phyloP scores from a whole-genome alignment of 2,888 invertebrate species.

The Carterocephalus palaemon region DNA sequence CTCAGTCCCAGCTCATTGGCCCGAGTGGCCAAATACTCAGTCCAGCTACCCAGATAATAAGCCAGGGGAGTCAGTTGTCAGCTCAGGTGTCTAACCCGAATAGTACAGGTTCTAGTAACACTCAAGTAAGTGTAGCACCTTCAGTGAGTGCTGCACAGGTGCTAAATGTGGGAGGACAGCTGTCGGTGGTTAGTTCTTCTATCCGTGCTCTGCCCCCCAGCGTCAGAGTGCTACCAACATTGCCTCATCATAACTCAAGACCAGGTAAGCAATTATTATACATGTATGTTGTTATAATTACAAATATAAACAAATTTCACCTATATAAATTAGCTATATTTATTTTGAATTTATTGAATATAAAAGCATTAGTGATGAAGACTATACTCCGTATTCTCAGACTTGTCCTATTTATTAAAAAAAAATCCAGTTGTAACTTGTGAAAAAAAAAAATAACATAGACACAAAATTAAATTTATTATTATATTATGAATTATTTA shows the following conservation, averaged over 20 bases:
- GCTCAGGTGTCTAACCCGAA: slow-evolving; percentile 55
- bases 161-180: slow-evolving; percentile 59
- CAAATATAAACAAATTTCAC: too few relatives aligned
- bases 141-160: slow-evolving; percentile 55
- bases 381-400: too few relatives aligned
- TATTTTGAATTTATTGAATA: too few relatives aligned
- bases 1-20: slow-evolving; percentile 61
- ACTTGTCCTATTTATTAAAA: too few relatives aligned
- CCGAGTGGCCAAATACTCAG: slow-evolving; percentile 59
- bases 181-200: slow-evolving; percentile 63
- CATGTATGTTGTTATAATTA: neutral
- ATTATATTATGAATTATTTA: too few relatives aligned
- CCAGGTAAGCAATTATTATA: too few relatives aligned
- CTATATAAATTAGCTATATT: too few relatives aligned
- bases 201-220: slow-evolving; percentile 65
- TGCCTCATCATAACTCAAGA: slow-evolving; percentile 62
- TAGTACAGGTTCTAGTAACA: slow-evolving; percentile 43
- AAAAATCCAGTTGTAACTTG: too few relatives aligned
- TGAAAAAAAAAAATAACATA: too few relatives aligned
- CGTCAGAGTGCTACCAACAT: slow-evolving; percentile 64
- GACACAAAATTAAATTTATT: too few relatives aligned
- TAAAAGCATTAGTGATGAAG: too few relatives aligned
- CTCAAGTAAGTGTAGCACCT: slow-evolving; percentile 50
- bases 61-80: slow-evolving; percentile 67
- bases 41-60: slow-evolving; percentile 70